phyloP scores from a whole-genome alignment of 2,888 invertebrate genomes.

The Spatulosminthurus flaviceps region DNA sequence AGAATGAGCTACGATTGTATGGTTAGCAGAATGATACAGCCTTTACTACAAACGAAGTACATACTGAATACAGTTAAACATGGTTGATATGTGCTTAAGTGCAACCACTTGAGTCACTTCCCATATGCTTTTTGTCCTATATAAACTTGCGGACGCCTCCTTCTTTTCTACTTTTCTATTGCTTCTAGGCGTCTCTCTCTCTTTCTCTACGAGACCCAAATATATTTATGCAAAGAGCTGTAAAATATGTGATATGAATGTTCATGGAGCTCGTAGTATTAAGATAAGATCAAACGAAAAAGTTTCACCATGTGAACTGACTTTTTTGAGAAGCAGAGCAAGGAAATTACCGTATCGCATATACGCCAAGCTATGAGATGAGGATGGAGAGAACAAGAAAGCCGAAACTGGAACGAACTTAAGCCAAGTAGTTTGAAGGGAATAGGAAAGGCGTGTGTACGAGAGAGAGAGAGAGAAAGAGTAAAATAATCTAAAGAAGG shows the following conservation, averaged over 20 bases:
- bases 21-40: too few species aligned
- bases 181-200: neutral
- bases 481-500: conserved; percentile 3
- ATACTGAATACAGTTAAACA: too few species aligned
- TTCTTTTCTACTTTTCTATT: neutral
- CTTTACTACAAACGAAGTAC: too few species aligned
- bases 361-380: neutral
- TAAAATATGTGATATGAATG: conserved; percentile 43
- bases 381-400: neutral
- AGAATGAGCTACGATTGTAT: too few species aligned
- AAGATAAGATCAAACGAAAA: conserved; percentile 39
- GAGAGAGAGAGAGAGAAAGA: conserved; percentile 20
- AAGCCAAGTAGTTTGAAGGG: conserved; percentile 13
- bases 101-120: too few species aligned
- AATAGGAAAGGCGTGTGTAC: too few species aligned
- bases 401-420: conserved; percentile 31
- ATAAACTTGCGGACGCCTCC: too few species aligned
- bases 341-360: conserved; percentile 31
- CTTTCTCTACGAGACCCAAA: conserved; percentile 9
- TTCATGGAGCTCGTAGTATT: conserved; percentile 12
- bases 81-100: too few species aligned
- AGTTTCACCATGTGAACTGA: conserved; percentile 33
- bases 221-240: conserved; percentile 41
- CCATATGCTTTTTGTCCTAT: too few species aligned
- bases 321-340: conserved; percentile 7